Evolutionary conservation across 64 coral and sea anemone species (phyloP).

Genomic region (Anthopleura sola): DNA sequence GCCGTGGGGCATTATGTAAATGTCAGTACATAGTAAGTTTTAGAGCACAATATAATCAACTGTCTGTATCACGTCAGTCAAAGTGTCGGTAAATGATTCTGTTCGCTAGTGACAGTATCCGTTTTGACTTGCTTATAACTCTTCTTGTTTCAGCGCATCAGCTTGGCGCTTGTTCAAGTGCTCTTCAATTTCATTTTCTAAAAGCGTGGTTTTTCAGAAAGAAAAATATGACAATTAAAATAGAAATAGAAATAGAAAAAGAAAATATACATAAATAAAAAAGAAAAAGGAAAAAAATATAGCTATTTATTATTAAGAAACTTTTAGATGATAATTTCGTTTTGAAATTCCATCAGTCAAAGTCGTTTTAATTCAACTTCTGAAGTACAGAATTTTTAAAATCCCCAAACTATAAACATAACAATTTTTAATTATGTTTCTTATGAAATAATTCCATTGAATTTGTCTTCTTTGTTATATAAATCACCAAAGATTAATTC

Average conservation of each 20-base stretch:
- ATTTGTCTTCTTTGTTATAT: neutral
- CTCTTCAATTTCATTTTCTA: neutral
- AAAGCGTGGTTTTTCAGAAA: neutral
- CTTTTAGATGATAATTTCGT: neutral
- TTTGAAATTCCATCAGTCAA: no score
- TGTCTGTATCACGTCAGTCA: no score
- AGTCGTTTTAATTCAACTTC: no score
- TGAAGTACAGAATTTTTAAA: no score
- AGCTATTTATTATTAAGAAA: neutral
- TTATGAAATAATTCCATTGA: neutral
- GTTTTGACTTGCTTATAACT: neutral
- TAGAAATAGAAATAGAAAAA: neutral
- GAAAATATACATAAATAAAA: neutral
- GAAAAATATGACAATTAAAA: neutral
- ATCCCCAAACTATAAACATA: neutral
- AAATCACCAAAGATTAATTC: neutral
- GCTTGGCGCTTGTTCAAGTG: neutral
- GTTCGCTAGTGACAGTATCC: neutral
- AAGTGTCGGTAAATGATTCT: neutral
- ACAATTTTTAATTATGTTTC: neutral
- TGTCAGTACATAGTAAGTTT: neutral
- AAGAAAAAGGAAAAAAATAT: neutral
- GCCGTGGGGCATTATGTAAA: neutral
- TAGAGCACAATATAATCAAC: no score
- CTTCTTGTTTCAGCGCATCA: neutral